Base-by-base conservation (phyloP, 2,888 invertebrate species). In the Hirtodrosophila duncani region DNA sequence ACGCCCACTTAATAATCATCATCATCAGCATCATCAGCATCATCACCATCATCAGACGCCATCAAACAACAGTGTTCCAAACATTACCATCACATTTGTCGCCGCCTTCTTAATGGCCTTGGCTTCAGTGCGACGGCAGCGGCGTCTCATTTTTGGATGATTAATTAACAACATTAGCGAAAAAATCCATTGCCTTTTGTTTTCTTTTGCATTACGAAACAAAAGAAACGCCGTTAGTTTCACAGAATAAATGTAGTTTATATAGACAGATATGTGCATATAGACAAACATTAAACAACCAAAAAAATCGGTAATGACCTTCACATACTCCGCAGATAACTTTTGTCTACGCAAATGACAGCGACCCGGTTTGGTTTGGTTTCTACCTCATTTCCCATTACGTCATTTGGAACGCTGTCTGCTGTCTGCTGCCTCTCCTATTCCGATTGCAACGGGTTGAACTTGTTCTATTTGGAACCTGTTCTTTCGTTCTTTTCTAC, bases 111-210 rank as follows among this genome's bases (percentile, higher is more conserved):
- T 52, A 33, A 37, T 30, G 52, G 37, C 67, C 61, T 67, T 63
- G 57, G 34, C 33, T 23, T 18, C n/a, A n/a, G n/a, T n/a, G n/a
- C n/a, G n/a, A n/a, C n/a, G n/a, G 38, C 56, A 50, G 61, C 63
- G 63, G 41, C 57, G 26, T 34, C 51, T n/a, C 64, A 61, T 61
- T 64, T 61, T 33, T 57, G 39, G 30, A 67, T 74, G 79, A 74
- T 74, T 74, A 75, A 74, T 74, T 75, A 69, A 52, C 48, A 36
- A 39, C 58, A 59, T 57, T 71, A 67, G 75, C 64, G 60, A 66
- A 56, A 34, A 42, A 27, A 6, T 51, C 43, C 39, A 67, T 74
- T 63, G 57, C 26, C 49, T 59, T 50, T 63, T 50, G 48, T 52
- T 10, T 23, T 29, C 24, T 24, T 52, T 10, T 23, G 34, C 24